These are phyloP conservation scores for Drosophila prosaltans DNA, from an alignment of 1,140 invertebrate species.

Conservation along the genomic window DNA sequence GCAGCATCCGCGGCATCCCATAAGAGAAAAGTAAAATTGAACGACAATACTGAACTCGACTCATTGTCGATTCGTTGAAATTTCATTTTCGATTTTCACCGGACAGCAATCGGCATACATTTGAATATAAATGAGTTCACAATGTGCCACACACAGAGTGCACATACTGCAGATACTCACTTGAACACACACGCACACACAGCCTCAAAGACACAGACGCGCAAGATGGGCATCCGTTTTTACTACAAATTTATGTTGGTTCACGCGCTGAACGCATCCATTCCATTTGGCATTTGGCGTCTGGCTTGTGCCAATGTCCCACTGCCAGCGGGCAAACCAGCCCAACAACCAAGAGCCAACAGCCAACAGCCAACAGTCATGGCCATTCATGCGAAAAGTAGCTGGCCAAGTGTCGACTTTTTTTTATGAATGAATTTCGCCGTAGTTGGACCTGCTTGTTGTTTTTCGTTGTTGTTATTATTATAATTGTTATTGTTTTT, in stretches of 20 bases:
- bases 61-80: constrained; percentile 49
- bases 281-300: constrained; percentile 25
- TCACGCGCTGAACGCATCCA: constrained; percentile 55
- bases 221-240: constrained; percentile 61
- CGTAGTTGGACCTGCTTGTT: constrained; percentile 53
- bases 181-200: constrained; percentile 15
- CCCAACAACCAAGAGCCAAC: constrained; percentile 5
- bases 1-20: constrained; percentile 32
- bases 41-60: constrained; percentile 15
- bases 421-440: constrained; percentile 77
- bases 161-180: constrained; percentile 5
- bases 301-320: constrained; percentile 46
- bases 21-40: constrained; percentile 55
- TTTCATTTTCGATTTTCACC: constrained; percentile 71
- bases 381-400: constrained; percentile 74
- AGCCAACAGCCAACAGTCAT: constrained; percentile 51
- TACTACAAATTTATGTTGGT: constrained; percentile 61
- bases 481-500: constrained; percentile 50
- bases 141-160: constrained; percentile 37
- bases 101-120: constrained; percentile 46
- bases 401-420: constrained; percentile 61
- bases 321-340: constrained; percentile 6
- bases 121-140: constrained; percentile 65
- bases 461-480: constrained; percentile 18
- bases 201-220: not conserved